Conservation (phyloP, 2,888 invertebrate genomes). For the Heliconius sara region DNA sequence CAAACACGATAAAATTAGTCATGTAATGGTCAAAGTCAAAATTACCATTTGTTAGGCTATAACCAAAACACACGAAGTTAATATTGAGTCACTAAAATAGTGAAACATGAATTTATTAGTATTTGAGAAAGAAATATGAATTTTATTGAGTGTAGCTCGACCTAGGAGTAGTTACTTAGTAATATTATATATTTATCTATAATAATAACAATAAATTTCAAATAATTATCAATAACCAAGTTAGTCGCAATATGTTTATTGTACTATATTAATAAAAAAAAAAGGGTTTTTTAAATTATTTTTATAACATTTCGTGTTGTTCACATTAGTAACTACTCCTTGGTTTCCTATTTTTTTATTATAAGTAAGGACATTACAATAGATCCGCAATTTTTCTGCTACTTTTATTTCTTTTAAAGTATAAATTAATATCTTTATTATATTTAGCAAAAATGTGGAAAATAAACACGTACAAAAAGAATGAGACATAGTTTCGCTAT, state of each 20-base stretch:
- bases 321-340: slow-evolving; percentile 2
- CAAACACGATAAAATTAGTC: neutral
- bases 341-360: neutral
- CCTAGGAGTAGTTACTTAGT: slow-evolving; percentile 17
- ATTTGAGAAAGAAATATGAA: neutral
- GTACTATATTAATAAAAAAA: neutral
- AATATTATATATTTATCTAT: neutral
- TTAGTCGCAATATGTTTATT: neutral
- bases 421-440: slow-evolving; percentile 7
- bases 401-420: neutral
- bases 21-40: neutral
- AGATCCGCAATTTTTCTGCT: slow-evolving; percentile 11
- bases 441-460: neutral
- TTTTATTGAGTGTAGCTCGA: neutral
- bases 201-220: neutral
- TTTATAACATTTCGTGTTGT: neutral
- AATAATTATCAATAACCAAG: neutral
- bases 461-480: neutral
- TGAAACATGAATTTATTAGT: neutral
- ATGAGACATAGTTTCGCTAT: slow-evolving; percentile 12
- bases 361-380: neutral
- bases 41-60: neutral
- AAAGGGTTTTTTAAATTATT: neutral
- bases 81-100: slow-evolving; percentile 9
- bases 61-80: slow-evolving; percentile 2